Base-by-base conservation (phyloP, 2,113 vertebrate genomes). In the Scartelaos histophorus region DNA sequence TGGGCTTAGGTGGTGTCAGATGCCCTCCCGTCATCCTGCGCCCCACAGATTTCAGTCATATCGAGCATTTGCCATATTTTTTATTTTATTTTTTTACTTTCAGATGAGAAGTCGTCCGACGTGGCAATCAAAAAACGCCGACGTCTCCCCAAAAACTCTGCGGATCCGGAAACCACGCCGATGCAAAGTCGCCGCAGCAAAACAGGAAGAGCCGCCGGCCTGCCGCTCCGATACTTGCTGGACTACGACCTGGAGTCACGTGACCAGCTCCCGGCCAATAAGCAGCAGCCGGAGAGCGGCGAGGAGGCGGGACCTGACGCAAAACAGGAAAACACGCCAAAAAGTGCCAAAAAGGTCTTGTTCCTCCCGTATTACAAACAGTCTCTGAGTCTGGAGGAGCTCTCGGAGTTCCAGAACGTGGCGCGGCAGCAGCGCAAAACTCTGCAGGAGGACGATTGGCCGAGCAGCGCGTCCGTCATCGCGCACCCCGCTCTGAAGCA, bases 171-270 rank as follows among this genome's bases (percentile, higher is more conserved):
- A 13, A 13, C 21, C 22, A 12, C 3, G n/a, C 12, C 56, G 2
- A 53, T 1, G 17, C 51, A n/a, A 7, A 7, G n/a, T 1, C 56
- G 13, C 0, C 56, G 22, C 1, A 21, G 11, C 22, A 58, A 15
- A 22, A 58, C 21, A 3, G 56, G 12, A 25, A 24, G 56, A 13
- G 21, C 21, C 11, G 56, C 56, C 12, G n/a, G 56, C 3, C 56
- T 58, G 0, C 56, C 56, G 21, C 56, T 58, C 9, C 22, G 56
- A 13, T 58, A 24, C 56, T 21, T 24, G 1, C 56, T 58, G 56
- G 56, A 58, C 56, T 58, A 58, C 56, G 56, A 58, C 56, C 56
- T 58, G 22, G 22, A 22, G 56, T 58, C 56, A 13, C 22, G 24
- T 21, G 22, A 25, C 56, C 56, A 3, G 21, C 21, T 25, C 11